These are phyloP conservation scores for Astatoreochromis straeleni DNA, from an alignment of 2,113 vertebrate species.

Conservation along the genomic window DNA sequence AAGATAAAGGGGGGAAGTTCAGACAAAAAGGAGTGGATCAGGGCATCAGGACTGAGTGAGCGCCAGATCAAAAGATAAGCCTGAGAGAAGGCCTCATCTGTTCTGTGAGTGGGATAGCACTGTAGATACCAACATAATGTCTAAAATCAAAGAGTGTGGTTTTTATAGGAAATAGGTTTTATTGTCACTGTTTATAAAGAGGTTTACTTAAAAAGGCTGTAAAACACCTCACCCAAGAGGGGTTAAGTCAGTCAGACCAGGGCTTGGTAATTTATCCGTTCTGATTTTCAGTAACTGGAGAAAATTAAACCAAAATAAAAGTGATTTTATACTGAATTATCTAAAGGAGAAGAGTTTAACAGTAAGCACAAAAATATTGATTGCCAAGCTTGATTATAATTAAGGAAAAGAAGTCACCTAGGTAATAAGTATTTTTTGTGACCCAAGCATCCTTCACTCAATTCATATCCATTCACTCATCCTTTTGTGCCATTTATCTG, in stretches of 20 bases:
- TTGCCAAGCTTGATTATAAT: neutral
- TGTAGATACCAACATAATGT: neutral
- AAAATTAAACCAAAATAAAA: neutral
- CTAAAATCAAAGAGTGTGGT: neutral
- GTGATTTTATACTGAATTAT: neutral
- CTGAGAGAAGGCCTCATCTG: conserved; percentile 4
- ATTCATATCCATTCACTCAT: neutral
- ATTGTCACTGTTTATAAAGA: neutral
- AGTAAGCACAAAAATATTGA: fast-evolving
- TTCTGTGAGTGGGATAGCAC: neutral
- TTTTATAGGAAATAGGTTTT: neutral
- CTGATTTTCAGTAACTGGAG: neutral
- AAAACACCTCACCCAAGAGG: neutral
- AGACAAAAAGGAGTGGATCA: neutral
- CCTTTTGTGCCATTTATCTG: neutral
- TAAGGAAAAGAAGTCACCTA: neutral
- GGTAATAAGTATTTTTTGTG: neutral
- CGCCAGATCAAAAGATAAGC: neutral
- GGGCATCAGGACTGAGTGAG: neutral
- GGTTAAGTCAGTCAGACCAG: neutral
- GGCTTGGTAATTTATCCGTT: neutral
- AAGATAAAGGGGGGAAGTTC: neutral
- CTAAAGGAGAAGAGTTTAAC: neutral
- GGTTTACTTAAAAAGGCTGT: neutral
- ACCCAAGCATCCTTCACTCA: neutral